These are phyloP conservation scores for Gephyroberyx darwinii DNA, from an alignment of 2,797 vertebrate species.

Conservation along the genomic window DNA sequence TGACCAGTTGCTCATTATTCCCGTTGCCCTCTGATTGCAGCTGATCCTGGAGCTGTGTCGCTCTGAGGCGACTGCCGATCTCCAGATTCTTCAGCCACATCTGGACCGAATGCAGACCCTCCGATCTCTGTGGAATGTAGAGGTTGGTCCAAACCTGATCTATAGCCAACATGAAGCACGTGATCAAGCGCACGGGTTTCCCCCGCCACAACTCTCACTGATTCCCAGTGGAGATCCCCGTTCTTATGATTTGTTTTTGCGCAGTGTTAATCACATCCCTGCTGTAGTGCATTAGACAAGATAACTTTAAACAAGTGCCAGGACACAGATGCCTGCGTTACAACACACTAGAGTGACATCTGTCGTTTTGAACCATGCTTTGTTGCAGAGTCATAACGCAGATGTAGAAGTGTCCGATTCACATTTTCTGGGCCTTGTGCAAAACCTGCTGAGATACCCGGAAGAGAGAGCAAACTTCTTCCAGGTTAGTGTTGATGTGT, in stretches of 20 bases:
- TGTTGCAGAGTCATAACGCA: constrained; percentile 54
- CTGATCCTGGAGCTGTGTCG: constrained; percentile 78
- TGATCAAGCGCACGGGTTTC: neutral
- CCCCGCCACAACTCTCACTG: too few species aligned
- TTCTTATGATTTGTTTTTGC: neutral
- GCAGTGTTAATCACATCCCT: neutral
- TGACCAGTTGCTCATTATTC: neutral
- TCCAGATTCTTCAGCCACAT: constrained; percentile 73
- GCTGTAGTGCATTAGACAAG: neutral
- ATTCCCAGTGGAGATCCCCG: neutral
- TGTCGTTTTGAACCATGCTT: neutral
- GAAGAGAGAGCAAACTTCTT: constrained; percentile 74
- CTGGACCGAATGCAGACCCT: constrained; percentile 77
- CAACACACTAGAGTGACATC: neutral
- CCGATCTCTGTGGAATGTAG: constrained; percentile 67
- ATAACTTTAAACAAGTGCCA: neutral
- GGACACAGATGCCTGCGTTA: neutral
- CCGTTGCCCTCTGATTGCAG: constrained; percentile 52
- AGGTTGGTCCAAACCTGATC: constrained; percentile 47
- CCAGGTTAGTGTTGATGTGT: constrained; percentile 50
- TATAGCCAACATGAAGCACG: neutral
- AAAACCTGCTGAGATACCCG: constrained; percentile 73
- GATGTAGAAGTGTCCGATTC: constrained; percentile 72
- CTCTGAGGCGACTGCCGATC: constrained; percentile 69
- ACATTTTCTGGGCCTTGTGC: constrained; percentile 80